Evolutionary conservation across 2,113 vertebrate genomes (phyloP).

Genomic region (Microcebus murinus): DNA sequence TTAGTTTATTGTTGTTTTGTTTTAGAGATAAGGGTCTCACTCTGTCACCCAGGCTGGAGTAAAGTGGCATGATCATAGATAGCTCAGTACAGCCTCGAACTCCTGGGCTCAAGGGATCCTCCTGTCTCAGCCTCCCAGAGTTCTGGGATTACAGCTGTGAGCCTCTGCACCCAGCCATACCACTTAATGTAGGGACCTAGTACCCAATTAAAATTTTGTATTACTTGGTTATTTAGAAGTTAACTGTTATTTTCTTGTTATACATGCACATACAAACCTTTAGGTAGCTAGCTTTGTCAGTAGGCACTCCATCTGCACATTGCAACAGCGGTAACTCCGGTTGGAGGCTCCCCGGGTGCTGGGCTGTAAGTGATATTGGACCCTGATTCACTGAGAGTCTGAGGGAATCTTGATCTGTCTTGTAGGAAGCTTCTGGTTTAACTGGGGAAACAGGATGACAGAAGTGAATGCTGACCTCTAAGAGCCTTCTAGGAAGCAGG

Average conservation of each 20-base stretch:
- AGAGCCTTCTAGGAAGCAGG: not conserved
- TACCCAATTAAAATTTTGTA: not conserved
- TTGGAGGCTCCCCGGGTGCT: not conserved
- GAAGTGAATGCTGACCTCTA: not conserved
- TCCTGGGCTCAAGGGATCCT: no score
- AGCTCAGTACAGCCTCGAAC: no score
- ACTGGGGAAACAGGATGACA: not conserved
- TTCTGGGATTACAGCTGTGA: no score
- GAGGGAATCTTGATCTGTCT: not conserved
- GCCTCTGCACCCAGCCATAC: no score
- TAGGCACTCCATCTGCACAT: not conserved
- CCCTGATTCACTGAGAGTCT: not conserved
- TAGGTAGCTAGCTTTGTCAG: not conserved
- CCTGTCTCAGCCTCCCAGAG: no score
- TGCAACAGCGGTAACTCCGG: not conserved
- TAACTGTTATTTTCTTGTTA: not conserved
- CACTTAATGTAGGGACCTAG: not conserved
- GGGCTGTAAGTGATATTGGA: not conserved
- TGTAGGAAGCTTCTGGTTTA: constrained; percentile 20
- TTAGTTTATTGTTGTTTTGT: no score
- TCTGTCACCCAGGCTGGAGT: no score
- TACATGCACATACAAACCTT: not conserved
- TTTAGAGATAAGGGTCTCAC: no score
- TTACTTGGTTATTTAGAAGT: constrained; percentile 6
- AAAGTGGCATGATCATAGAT: no score